Conservation (phyloP, 2,113 vertebrate genomes). For the Gambusia affinis region DNA sequence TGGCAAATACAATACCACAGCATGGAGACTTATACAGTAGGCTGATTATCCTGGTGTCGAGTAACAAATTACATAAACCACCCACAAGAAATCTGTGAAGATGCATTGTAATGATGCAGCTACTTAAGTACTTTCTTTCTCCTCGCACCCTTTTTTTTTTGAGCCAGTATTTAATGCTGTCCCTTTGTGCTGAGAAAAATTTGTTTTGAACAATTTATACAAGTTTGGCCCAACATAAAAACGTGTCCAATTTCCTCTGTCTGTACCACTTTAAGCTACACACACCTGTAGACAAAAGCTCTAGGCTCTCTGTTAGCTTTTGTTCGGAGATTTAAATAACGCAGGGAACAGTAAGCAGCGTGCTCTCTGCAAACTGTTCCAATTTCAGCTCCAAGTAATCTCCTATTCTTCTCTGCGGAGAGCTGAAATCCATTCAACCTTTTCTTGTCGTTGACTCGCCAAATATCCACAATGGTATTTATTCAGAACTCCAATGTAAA, state of each 20-base stretch:
- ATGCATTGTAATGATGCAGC: constrained; percentile 54
- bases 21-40: constrained; percentile 32
- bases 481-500: constrained; percentile 26
- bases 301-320: constrained; percentile 55
- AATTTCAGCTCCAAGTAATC: constrained; percentile 60
- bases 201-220: constrained; percentile 51
- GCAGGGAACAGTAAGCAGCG: constrained; percentile 61
- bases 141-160: constrained; percentile 35
- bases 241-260: constrained; percentile 65
- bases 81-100: constrained; percentile 68
- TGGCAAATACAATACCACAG: constrained; percentile 40
- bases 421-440: constrained; percentile 39
- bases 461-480: constrained; percentile 21
- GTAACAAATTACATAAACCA: constrained; percentile 69
- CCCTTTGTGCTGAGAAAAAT: constrained; percentile 42
- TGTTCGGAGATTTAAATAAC: constrained; percentile 75
- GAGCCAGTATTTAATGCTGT: constrained; percentile 47
- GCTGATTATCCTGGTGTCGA: constrained; percentile 43
- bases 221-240: constrained; percentile 43
- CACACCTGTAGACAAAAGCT: constrained; percentile 69
- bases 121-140: constrained; percentile 36
- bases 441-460: constrained; percentile 35
- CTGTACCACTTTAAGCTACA: constrained; percentile 51
- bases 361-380: constrained; percentile 42
- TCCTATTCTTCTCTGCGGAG: constrained; percentile 51